Base-by-base conservation (phyloP, 2,797 vertebrate species). In the Notamacropus eugenii region DNA sequence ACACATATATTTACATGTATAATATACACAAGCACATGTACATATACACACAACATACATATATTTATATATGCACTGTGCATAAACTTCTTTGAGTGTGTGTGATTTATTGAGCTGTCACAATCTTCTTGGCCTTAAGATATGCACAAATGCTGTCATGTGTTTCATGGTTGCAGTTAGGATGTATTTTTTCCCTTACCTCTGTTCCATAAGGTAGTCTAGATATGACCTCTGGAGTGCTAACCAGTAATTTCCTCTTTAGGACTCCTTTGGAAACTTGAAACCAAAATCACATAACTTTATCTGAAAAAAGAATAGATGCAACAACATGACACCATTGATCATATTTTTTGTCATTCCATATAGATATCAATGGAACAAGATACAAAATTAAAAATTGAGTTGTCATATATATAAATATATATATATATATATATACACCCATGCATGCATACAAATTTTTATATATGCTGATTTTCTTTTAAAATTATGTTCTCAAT, bases 211-310 rank as follows among this genome's bases (percentile, higher is more conserved):
- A 99, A 82, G 99, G 99, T 95, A 99, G 98, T 98, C 99, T 99
- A 28, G 99, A 99, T 97, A 99, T 99, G 98, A 99, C 99, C 98
- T 99, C 99, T 0, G 99, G 99, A 0, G 99, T 99, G 54, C 99
- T 99, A 91, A 99, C 99, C 10, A 99, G 98, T 0, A 99, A 99
- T 98, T 99, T 99, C 98, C 99, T 99, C 98, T 99, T 99, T 29
- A 99, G 99, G 67, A 99, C 99, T 98, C 99, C 99, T 99, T 99
- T 99, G 95, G 99, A 99, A 98, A 99, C 99, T 99, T 99, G 99
- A 99, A 99, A 94, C 99, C 99, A 1, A 99, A 99, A 98, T 99
- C 99, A 0, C 99, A 99, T 56, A 99, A 98, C 97, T 99, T 99
- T 98, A 99, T 99, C 99, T 99, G 97, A 93, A 96, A 98, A 95